Evolutionary conservation across 2,113 vertebrate genomes (phyloP).

Genomic region (Prunella fulvescens): DNA sequence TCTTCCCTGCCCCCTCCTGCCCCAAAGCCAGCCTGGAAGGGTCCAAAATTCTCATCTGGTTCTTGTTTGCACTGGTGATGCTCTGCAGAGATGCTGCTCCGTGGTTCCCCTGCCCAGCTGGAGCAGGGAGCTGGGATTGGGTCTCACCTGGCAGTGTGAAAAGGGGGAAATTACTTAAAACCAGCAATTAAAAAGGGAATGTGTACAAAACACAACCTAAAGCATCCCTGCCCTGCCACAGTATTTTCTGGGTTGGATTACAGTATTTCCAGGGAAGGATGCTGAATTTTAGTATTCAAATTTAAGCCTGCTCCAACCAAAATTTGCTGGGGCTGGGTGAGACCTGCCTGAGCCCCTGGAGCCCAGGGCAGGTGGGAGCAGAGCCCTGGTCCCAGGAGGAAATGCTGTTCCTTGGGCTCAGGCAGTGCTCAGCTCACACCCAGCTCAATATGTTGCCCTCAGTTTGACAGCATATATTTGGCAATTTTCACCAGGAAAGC

Average conservation of each 20-base stretch:
- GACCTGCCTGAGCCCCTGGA: background rate
- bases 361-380: background rate
- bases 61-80: background rate
- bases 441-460: background rate
- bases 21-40: background rate
- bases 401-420: background rate
- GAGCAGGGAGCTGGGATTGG: background rate
- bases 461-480: background rate
- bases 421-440: background rate
- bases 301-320: background rate
- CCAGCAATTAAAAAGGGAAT: background rate
- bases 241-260: background rate
- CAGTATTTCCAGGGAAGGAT: background rate
- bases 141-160: background rate
- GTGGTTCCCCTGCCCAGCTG: background rate
- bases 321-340: background rate
- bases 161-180: fast-evolving
- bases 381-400: background rate
- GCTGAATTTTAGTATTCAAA: background rate
- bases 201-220: background rate
- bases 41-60: background rate
- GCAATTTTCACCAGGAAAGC: background rate
- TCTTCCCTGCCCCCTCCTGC: background rate
- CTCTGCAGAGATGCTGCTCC: background rate
- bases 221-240: background rate